Percentiles rank a stretch among this genome's conserved stretches.
These are phyloP conservation scores for Gnathonemus echidnorhynchus DNA, from an alignment of 2,113 vertebrate genomes.

Conservation along the genomic window DNA sequence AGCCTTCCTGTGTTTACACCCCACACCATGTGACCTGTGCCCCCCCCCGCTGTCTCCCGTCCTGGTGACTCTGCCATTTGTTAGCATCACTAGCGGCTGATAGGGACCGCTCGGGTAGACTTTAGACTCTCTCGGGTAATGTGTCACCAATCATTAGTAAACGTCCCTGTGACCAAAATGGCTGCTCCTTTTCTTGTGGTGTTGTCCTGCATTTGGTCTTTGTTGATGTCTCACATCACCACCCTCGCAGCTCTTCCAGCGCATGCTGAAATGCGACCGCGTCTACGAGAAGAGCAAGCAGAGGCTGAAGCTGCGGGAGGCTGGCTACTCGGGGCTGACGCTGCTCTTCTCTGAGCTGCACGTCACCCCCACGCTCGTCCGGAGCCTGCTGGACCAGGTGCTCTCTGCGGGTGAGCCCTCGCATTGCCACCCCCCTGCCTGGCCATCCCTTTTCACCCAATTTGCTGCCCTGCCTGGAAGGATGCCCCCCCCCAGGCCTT, in stretches of 20 bases:
- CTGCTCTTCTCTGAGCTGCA: constrained; percentile 80
- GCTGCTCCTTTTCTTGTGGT: background rate
- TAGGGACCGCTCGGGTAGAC: background rate
- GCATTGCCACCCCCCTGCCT: background rate
- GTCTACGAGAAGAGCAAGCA: constrained; percentile 94
- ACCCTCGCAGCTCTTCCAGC: constrained; percentile 73
- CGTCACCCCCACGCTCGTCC: constrained; percentile 73
- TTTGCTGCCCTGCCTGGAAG: background rate
- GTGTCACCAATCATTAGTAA: background rate
- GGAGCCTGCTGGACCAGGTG: constrained; percentile 85
- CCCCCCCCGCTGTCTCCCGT: background rate
- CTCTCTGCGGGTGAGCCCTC: constrained; percentile 72
- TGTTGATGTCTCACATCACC: background rate
- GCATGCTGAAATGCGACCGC: constrained; percentile 90
- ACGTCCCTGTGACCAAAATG: background rate
- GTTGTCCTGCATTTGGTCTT: background rate
- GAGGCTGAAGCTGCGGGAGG: constrained; percentile 81
- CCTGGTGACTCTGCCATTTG: background rate
- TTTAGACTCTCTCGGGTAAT: background rate
- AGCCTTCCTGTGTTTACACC: background rate
- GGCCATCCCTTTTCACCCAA: background rate
- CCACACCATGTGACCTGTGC: background rate
- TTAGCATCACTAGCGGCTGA: background rate
- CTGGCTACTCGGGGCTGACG: constrained; percentile 82
- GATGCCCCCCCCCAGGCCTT: background rate